These are phyloP conservation scores for Boloria selene DNA, from an alignment of 2,888 invertebrate species.

Conservation along the genomic window DNA sequence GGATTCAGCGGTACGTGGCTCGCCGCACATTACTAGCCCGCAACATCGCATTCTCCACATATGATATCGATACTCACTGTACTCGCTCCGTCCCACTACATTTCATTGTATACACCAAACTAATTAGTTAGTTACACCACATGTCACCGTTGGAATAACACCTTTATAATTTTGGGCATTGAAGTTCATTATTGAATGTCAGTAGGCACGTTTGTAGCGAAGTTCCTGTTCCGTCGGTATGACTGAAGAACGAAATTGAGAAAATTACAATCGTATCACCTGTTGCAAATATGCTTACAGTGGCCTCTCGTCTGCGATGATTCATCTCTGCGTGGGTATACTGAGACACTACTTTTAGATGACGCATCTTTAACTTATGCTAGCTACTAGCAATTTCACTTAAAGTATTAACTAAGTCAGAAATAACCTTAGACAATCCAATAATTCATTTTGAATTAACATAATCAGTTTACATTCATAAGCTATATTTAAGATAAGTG, in stretches of 20 bases:
- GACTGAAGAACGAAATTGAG: conserved; percentile 42
- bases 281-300: conserved; percentile 40
- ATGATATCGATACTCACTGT: conserved; percentile 45
- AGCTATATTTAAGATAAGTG: too few relatives aligned
- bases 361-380: conserved; percentile 4
- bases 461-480: too few relatives aligned
- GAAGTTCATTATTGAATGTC: conserved; percentile 1
- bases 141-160: conserved; percentile 16
- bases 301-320: conserved; percentile 24
- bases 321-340: conserved; percentile 27
- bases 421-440: too few relatives aligned
- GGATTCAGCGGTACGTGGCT: conserved; percentile 44
- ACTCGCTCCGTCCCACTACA: conserved; percentile 12
- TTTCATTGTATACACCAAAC: conserved; percentile 3
- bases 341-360: conserved; percentile 20
- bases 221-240: conserved; percentile 22
- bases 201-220: conserved; percentile 1
- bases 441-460: too few relatives aligned
- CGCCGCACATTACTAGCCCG: conserved; percentile 52
- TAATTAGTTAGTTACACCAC: conserved; percentile 16
- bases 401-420: background rate
- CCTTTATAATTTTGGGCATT: background rate
- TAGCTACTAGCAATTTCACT: background rate
- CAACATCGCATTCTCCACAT: conserved; percentile 47
- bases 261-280: conserved; percentile 44